phyloP scores from a whole-genome alignment of 64 coral and sea anemone species.

The Astreopora myriophthalma region DNA sequence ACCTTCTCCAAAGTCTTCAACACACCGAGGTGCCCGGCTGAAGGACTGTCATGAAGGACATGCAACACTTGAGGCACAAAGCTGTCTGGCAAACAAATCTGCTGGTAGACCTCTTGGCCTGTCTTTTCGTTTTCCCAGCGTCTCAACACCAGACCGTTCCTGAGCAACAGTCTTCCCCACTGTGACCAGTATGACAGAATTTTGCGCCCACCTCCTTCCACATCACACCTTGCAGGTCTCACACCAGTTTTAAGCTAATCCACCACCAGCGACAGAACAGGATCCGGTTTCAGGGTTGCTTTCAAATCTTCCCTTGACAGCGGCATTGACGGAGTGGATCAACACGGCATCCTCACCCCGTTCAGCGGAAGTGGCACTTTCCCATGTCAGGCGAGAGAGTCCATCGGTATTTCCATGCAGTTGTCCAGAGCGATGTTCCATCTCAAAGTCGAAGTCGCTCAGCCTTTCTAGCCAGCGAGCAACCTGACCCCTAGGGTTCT shows the following conservation, averaged over 20 bases:
- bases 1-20: conserved; percentile 42
- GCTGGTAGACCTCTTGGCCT: background rate
- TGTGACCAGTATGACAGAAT: conserved; percentile 38
- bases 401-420: conserved; percentile 61
- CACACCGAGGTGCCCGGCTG: no score
- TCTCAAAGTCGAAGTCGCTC: conserved; percentile 46
- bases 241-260: background rate
- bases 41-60: background rate
- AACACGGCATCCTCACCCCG: background rate
- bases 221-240: background rate
- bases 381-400: conserved; percentile 13
- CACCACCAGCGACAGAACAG: background rate
- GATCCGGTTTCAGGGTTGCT: background rate
- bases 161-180: conserved; percentile 36
- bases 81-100: background rate
- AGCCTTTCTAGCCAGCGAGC: conserved; percentile 56
- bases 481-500: conserved; percentile 61
- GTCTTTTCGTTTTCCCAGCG: conserved; percentile 24
- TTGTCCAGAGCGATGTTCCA: conserved; percentile 33
- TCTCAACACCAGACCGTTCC: conserved; percentile 6
- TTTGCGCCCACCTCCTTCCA: background rate
- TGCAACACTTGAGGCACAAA: background rate
- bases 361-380: background rate
- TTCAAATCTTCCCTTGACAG: background rate
- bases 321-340: background rate